Percentiles rank a stretch among this genome's conserved stretches.
phyloP scores from a whole-genome alignment of 2,797 vertebrate species.

The Hylomyscus alleni region DNA sequence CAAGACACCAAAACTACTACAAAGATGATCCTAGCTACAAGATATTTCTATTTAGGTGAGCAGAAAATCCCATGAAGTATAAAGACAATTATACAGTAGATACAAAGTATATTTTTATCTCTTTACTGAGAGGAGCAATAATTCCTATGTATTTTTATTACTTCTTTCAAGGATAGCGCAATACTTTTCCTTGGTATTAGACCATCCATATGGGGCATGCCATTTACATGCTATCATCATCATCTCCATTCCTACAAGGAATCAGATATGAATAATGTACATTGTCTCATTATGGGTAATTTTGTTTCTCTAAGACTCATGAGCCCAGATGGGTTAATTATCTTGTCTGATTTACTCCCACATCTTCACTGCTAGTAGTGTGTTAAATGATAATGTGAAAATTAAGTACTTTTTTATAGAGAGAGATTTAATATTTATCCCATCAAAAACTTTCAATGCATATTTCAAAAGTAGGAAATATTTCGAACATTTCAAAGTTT shows the following conservation, averaged over 20 bases:
- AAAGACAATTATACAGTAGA: neutral
- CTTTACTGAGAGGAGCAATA: neutral
- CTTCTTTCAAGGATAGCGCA: neutral
- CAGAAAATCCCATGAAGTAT: neutral
- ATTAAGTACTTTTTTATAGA: neutral
- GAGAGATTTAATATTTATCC: neutral
- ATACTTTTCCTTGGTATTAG: neutral
- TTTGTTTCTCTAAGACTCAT: neutral
- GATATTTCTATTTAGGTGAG: neutral
- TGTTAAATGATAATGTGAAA: neutral
- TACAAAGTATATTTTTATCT: neutral
- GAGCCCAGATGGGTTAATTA: neutral
- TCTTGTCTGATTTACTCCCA: neutral
- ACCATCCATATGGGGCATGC: neutral
- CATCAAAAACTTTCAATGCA: neutral
- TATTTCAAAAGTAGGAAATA: conserved; percentile 13
- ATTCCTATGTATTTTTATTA: neutral
- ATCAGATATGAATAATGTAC: neutral
- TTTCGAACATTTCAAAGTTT: neutral
- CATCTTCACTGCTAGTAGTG: neutral
- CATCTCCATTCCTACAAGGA: neutral
- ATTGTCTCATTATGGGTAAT: neutral
- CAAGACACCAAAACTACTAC: neutral
- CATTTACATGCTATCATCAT: neutral
- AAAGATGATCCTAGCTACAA: neutral